Evolutionary conservation across 2,797 vertebrate genomes (phyloP).

Genomic region (Champsocephalus esox): DNA sequence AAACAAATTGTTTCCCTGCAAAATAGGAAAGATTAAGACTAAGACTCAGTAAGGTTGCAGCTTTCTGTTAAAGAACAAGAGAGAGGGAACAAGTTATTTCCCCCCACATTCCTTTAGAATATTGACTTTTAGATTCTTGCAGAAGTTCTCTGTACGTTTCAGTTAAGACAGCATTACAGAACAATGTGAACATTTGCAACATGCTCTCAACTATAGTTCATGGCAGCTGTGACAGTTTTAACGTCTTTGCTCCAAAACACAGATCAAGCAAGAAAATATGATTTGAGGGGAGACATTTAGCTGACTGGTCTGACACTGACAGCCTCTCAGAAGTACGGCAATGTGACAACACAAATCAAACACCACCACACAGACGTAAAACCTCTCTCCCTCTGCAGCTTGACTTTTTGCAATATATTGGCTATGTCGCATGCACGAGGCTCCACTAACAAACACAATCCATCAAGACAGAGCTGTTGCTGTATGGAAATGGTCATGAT

Average conservation of each 20-base stretch:
- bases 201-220: constrained; percentile 4
- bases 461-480: constrained; percentile 72
- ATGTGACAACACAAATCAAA: constrained; percentile 39
- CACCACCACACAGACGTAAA: constrained; percentile 16
- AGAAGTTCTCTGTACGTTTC: background rate
- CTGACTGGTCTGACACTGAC: constrained; percentile 36
- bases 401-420: constrained; percentile 28
- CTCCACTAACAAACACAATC: constrained; percentile 72
- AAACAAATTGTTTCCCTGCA: background rate
- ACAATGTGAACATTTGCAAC: background rate
- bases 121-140: constrained; percentile 9
- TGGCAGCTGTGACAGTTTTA: constrained; percentile 23
- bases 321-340: constrained; percentile 15
- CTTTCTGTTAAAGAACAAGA: too few relatives aligned
- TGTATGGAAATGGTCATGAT: constrained; percentile 81
- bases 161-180: constrained; percentile 12
- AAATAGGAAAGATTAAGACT: background rate
- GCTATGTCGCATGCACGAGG: constrained; percentile 25
- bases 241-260: constrained; percentile 29
- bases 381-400: constrained; percentile 3
- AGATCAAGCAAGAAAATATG: constrained; percentile 38
- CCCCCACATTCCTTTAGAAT: constrained; percentile 16
- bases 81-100: background rate
- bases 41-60: background rate
- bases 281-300: constrained; percentile 25